A percentile compares a stretch with the other conserved stretches of the same genome.
phyloP scores from a whole-genome alignment of 1,140 invertebrate genomes.

The Sinonovacula constricta region DNA sequence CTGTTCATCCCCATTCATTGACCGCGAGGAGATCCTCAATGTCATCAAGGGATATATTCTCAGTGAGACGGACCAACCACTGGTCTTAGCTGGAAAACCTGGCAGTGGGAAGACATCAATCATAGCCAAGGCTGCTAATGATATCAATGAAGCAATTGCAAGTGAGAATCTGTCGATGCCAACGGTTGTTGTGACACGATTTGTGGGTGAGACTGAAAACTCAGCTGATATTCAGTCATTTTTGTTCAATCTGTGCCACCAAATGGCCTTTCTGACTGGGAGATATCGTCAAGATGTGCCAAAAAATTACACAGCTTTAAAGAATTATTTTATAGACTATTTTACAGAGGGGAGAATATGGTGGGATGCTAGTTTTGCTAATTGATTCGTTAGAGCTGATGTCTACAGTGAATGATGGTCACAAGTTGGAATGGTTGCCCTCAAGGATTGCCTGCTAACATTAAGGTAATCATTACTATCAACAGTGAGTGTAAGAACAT shows the following conservation, averaged over 20 bases:
- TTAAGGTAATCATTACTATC: slow-evolving; percentile 72
- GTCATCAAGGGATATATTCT: slow-evolving; percentile 85
- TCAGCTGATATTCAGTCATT: slow-evolving; percentile 61
- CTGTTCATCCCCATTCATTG: slow-evolving; percentile 90
- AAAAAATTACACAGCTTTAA: slow-evolving; percentile 62
- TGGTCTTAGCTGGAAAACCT: slow-evolving; percentile 69
- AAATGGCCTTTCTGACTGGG: slow-evolving; percentile 64
- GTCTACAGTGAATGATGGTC: slow-evolving; percentile 58
- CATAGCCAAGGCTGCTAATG: slow-evolving; percentile 66
- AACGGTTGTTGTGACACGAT: slow-evolving; percentile 64
- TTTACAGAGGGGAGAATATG: slow-evolving; percentile 66
- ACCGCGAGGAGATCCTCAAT: slow-evolving; percentile 82
- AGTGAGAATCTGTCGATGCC: slow-evolving; percentile 58
- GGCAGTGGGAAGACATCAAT: slow-evolving; percentile 75
- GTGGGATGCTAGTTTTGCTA: slow-evolving; percentile 70
- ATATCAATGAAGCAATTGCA: slow-evolving; percentile 58
- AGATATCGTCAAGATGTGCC: slow-evolving; percentile 63
- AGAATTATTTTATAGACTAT: slow-evolving; percentile 68
- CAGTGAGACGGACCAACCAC: slow-evolving; percentile 78
- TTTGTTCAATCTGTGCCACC: slow-evolving; percentile 68
- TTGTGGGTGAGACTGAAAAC: slow-evolving; percentile 70
- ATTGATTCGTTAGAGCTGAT: slow-evolving; percentile 74
- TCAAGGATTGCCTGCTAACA: slow-evolving; percentile 67
- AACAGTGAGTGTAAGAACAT: slow-evolving; percentile 59
- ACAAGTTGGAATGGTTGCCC: slow-evolving; percentile 76